phyloP scores from a whole-genome alignment of 2,797 vertebrate species.

The Acridotheres tristis region DNA sequence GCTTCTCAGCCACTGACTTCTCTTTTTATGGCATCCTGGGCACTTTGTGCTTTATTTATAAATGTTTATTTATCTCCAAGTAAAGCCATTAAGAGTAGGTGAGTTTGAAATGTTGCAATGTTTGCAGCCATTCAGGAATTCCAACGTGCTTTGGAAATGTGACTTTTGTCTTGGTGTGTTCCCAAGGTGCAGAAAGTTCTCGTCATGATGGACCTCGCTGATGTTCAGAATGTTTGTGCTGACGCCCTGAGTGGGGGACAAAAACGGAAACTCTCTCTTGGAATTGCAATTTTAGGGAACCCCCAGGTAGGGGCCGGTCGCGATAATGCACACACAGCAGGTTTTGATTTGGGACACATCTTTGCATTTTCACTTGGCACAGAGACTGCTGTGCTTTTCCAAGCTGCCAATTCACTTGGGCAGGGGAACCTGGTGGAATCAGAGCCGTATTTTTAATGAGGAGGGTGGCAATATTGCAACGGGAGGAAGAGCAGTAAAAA shows the following conservation, averaged over 20 bases:
- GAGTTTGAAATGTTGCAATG: not conserved
- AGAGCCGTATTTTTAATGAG: not conserved
- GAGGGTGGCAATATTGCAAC: rapidly evolving
- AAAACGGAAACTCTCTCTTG: constrained; percentile 90
- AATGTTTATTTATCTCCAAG: not conserved
- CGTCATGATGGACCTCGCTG: constrained; percentile 82
- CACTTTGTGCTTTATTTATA: not conserved
- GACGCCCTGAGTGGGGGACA: constrained; percentile 87
- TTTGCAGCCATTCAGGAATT: not conserved
- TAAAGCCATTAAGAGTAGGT: not conserved
- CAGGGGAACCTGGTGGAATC: not conserved
- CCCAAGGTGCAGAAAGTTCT: constrained; percentile 86
- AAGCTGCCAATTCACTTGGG: not conserved
- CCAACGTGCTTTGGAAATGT: not conserved
- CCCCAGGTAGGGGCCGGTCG: constrained; percentile 79
- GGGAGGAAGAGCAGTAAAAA: not conserved
- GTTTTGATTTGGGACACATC: rapidly evolving
- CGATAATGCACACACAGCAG: rapidly evolving
- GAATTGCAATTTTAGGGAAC: constrained; percentile 89
- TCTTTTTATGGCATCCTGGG: not conserved
- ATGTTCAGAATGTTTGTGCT: constrained; percentile 81
- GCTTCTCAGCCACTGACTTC: not conserved
- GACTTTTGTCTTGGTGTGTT: not conserved
- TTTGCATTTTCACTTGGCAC: not conserved
- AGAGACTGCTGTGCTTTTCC: rapidly evolving